Evolutionary conservation across 2,113 vertebrate genomes (phyloP).

Genomic region (Mionectes macconnelli): DNA sequence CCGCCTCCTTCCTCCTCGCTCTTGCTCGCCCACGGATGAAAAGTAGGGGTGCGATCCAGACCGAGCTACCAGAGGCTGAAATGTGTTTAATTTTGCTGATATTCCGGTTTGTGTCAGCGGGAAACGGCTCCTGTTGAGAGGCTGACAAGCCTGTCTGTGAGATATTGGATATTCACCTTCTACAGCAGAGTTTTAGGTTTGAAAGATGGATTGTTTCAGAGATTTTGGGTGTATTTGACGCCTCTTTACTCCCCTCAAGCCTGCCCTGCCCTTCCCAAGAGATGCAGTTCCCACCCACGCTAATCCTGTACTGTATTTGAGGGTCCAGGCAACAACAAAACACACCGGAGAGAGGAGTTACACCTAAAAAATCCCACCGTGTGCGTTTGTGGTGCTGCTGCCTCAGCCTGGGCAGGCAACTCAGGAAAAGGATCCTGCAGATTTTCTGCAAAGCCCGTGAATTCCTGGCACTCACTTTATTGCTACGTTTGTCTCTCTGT

Average conservation of each 20-base stretch:
- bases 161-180: not conserved
- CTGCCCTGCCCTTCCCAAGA: not conserved
- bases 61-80: not conserved
- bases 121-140: not conserved
- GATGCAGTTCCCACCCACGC: not conserved
- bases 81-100: not conserved
- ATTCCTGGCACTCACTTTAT: not conserved
- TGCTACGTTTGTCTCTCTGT: not conserved
- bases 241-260: not conserved
- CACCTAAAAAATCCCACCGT: not conserved
- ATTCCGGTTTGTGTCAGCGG: not conserved
- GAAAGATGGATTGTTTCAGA: not conserved
- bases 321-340: not conserved
- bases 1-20: not conserved
- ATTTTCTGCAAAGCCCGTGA: not conserved
- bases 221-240: not conserved
- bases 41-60: fast-evolving
- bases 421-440: not conserved
- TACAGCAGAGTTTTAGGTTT: fast-evolving
- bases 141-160: not conserved
- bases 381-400: not conserved
- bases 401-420: not conserved
- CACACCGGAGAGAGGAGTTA: not conserved
- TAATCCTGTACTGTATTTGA: not conserved
- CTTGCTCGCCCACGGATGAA: not conserved